A percentile compares a stretch with the other conserved stretches of the same genome.
phyloP scores from a whole-genome alignment of 2,113 vertebrate genomes.

The Sander lucioperca region DNA sequence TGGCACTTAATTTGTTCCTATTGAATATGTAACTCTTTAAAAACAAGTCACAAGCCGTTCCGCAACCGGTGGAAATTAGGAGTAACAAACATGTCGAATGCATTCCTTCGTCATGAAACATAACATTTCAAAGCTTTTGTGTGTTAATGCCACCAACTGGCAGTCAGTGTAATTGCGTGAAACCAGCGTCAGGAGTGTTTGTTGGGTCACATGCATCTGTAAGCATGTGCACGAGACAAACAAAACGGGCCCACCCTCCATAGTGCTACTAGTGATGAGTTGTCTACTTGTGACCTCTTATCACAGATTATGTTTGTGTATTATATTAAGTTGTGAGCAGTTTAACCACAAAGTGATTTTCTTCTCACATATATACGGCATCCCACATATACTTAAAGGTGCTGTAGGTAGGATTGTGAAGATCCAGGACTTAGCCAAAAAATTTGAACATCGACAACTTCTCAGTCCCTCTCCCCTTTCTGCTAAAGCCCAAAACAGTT shows the following conservation, averaged over 20 bases:
- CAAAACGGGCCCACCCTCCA: not conserved
- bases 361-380: not conserved
- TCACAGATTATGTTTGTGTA: too few relatives aligned
- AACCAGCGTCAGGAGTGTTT: not conserved
- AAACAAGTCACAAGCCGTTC: not conserved
- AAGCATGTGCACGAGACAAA: not conserved
- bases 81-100: too few relatives aligned
- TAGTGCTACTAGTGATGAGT: not conserved
- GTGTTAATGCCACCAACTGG: too few relatives aligned
- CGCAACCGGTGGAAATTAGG: too few relatives aligned
- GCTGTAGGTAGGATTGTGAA: too few relatives aligned
- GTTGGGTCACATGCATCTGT: not conserved
- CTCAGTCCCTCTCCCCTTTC: too few relatives aligned
- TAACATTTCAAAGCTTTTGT: too few relatives aligned
- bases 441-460: too few relatives aligned
- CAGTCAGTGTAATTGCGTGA: not conserved
- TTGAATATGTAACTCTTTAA: not conserved
- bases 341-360: not conserved
- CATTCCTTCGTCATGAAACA: too few relatives aligned
- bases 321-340: not conserved
- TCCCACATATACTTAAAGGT: too few relatives aligned
- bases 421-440: too few relatives aligned
- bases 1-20: not conserved
- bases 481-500: too few relatives aligned
- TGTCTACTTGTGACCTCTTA: not conserved